Conservation (phyloP, 37 sponge, comb jelly and placozoan genomes). For the Lycopodina hypogea region DNA sequence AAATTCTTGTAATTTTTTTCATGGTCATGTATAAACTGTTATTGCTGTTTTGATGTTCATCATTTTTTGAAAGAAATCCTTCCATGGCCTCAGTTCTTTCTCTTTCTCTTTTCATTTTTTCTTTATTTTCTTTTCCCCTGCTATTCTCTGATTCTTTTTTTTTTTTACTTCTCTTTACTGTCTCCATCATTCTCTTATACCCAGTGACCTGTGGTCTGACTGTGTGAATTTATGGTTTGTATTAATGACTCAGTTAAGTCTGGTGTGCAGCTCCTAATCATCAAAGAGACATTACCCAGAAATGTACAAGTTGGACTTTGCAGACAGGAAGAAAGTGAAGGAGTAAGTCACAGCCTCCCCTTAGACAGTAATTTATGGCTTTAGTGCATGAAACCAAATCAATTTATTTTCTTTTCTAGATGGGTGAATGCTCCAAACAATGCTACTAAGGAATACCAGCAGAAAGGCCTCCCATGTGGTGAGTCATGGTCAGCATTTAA, state of each 20-base stretch:
- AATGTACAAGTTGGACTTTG: slow-evolving; percentile 67
- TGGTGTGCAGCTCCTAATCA: slow-evolving; percentile 62
- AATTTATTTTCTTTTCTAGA: neutral
- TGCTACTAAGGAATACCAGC: slow-evolving; percentile 56
- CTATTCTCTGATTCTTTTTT: too few species aligned
- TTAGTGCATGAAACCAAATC: neutral
- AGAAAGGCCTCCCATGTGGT: slow-evolving; percentile 70
- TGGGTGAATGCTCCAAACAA: slow-evolving; percentile 50
- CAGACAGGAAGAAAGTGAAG: slow-evolving; percentile 50
- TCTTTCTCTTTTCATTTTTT: too few species aligned
- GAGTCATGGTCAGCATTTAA: slow-evolving; percentile 13
- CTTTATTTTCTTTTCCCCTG: too few species aligned
- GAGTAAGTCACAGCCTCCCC: slow-evolving; percentile 26
- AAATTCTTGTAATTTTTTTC: too few species aligned
- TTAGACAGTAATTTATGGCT: neutral
- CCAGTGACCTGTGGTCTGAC: slow-evolving; percentile 74
- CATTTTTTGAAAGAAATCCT: too few species aligned
- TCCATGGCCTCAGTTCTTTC: too few species aligned
- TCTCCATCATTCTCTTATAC: too few species aligned
- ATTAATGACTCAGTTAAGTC: slow-evolving; percentile 64
- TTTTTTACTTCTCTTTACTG: too few species aligned
- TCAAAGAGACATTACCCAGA: slow-evolving; percentile 63
- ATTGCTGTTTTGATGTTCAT: too few species aligned
- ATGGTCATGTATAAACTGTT: too few species aligned
- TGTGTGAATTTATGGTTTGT: slow-evolving; percentile 68